Conservation (phyloP, 2,888 invertebrate species). For the Sclerodermus sp. region DNA sequence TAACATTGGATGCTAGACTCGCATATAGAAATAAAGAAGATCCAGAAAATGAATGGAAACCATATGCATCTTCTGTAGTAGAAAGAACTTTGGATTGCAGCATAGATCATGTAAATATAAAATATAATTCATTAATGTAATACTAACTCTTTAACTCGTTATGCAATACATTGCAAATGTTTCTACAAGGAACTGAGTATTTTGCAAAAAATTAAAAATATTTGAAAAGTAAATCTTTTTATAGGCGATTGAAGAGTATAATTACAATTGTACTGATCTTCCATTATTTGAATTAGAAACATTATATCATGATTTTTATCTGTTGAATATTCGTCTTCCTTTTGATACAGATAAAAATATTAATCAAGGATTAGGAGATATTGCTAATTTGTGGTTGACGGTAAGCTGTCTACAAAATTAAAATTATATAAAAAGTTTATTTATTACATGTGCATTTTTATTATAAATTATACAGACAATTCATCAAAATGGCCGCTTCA, state of each 20-base stretch:
- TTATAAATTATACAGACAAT: slow-evolving; percentile 66
- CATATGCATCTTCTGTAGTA: slow-evolving; percentile 81
- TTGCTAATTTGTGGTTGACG: slow-evolving; percentile 79
- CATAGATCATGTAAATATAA: slow-evolving; percentile 64
- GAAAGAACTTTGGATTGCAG: slow-evolving; percentile 83
- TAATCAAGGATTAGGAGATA: slow-evolving; percentile 78
- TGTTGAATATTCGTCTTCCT: slow-evolving; percentile 90
- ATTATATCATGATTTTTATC: slow-evolving; percentile 90
- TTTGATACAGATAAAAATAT: slow-evolving; percentile 68
- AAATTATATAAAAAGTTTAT: background rate
- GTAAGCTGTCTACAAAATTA: slow-evolving; percentile 51
- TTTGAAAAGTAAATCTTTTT: slow-evolving; percentile 30
- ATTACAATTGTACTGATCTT: slow-evolving; percentile 87
- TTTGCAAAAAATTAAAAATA: too few relatives aligned
- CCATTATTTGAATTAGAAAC: slow-evolving; percentile 98
- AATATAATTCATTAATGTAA: too few relatives aligned
- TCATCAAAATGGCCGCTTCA: slow-evolving; percentile 98
- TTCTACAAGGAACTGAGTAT: too few relatives aligned
- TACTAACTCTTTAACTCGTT: too few relatives aligned
- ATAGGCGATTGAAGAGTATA: slow-evolving; percentile 66
- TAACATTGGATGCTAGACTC: slow-evolving; percentile 80
- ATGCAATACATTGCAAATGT: too few relatives aligned
- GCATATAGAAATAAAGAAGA: slow-evolving; percentile 86
- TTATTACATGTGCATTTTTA: background rate
- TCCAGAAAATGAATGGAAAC: slow-evolving; percentile 78